Conservation (phyloP, 2,797 vertebrate species). For the Myripristis jacobus region DNA sequence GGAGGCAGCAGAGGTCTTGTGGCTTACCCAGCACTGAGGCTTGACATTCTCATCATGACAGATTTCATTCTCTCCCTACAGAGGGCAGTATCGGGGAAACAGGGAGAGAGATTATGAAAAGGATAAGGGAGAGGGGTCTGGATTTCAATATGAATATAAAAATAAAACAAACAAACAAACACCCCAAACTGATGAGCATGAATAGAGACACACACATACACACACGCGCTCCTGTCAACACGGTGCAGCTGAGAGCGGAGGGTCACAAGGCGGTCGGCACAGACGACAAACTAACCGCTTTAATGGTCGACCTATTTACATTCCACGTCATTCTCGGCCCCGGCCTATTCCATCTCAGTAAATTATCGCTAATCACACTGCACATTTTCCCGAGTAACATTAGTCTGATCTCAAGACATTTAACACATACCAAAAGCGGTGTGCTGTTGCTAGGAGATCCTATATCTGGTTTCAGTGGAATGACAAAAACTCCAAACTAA, state of each 20-base stretch:
- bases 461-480: constrained; percentile 61
- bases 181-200: background rate
- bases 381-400: constrained; percentile 40
- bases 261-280: constrained; percentile 13
- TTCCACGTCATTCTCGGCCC: constrained; percentile 36
- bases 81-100: constrained; percentile 23
- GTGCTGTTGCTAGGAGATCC: constrained; percentile 48
- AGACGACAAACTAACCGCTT: constrained; percentile 18
- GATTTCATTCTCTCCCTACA: constrained; percentile 68
- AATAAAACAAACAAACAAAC: background rate
- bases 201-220: background rate
- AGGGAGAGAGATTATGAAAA: background rate
- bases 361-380: constrained; percentile 35
- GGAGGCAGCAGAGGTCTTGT: background rate
- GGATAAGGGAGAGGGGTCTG: background rate
- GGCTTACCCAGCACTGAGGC: constrained; percentile 81
- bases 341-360: constrained; percentile 9
- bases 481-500: constrained; percentile 43
- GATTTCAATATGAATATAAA: background rate
- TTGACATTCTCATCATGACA: constrained; percentile 23
- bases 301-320: constrained; percentile 57
- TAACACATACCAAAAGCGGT: constrained; percentile 43
- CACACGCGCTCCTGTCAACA: background rate
- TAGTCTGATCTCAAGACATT: constrained; percentile 47
- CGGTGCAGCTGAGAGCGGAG: constrained; percentile 1